Evolutionary conservation across 2,113 vertebrate genomes (phyloP).

Genomic region (Alethe castanea): DNA sequence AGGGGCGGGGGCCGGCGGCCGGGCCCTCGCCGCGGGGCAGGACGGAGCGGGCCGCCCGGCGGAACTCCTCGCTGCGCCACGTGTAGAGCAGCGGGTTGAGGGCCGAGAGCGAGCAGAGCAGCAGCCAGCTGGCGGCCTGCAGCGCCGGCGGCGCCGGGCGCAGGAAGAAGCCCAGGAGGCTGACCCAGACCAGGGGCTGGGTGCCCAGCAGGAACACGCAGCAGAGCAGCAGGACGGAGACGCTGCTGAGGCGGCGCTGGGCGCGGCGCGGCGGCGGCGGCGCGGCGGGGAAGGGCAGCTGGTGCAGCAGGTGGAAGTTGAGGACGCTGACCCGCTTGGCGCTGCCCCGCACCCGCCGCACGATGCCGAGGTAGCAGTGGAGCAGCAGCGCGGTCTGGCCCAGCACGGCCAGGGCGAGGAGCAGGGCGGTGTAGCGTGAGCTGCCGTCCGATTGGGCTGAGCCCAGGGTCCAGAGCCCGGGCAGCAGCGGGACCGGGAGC

Average conservation of each 20-base stretch:
- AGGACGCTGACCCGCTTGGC: conserved; percentile 86
- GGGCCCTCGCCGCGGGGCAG: conserved; percentile 68
- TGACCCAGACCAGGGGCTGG: conserved; percentile 82
- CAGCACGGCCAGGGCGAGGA: conserved; percentile 78
- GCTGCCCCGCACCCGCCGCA: conserved; percentile 83
- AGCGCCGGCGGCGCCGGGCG: conserved; percentile 74
- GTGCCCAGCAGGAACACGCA: conserved; percentile 82
- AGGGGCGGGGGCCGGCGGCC: neutral
- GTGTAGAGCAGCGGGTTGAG: conserved; percentile 87
- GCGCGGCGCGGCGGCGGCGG: conserved; percentile 70
- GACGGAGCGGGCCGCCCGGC: conserved; percentile 79
- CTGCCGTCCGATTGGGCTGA: conserved; percentile 35
- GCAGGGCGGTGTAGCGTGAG: conserved; percentile 72
- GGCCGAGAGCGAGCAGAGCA: conserved; percentile 82
- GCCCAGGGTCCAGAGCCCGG: conserved; percentile 69
- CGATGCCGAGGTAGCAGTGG: conserved; percentile 86
- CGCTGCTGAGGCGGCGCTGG: conserved; percentile 81
- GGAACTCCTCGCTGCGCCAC: conserved; percentile 88
- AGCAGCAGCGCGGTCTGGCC: conserved; percentile 80
- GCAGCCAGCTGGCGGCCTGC: conserved; percentile 80
- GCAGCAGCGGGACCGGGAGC: conserved; percentile 74
- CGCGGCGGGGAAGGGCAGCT: conserved; percentile 78
- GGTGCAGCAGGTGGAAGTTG: conserved; percentile 85
- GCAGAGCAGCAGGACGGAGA: conserved; percentile 83
- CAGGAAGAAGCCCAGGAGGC: conserved; percentile 74